Base-by-base conservation (phyloP, 2,888 invertebrate species). In the Eumacrocentrus americanus region DNA sequence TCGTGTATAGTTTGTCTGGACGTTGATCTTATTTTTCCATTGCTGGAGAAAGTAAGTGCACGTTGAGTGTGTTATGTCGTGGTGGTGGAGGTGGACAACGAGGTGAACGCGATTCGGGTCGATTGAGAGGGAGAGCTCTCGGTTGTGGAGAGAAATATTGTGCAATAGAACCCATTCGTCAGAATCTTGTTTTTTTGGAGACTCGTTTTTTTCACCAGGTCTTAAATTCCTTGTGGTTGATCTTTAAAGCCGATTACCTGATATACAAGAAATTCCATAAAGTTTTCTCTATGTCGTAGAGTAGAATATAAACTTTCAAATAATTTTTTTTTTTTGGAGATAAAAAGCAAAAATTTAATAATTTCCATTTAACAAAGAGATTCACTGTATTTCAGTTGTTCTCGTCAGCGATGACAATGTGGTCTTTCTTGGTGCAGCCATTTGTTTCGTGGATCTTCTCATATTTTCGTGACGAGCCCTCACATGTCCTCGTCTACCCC, bases 321-420 rank as follows among this genome's bases (percentile, higher is more conserved):
- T n/a, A n/a, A n/a, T n/a, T n/a, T n/a, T n/a, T n/a, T n/a, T n/a
- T n/a, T n/a, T n/a, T n/a, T n/a, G n/a, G n/a, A n/a, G n/a, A n/a
- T n/a, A n/a, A 35, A 42, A 11, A 18, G 7, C 20, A 42, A 4
- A 42, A 42, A 42, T 7, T 7, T 35, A 35, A 2, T 7, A 35
- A 4, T 35, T 35, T 11, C n/a, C 7, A 12, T 40, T 40, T 16
- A 9, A 3, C 9, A 9, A 29, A 50, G 58, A 62, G 62, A n/a
- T n/a, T n/a, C n/a, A n/a, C n/a, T 62, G 44, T 35, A 57, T 79
- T 78, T 75, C 76, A 78, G 78, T 78, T 75, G 61, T 67, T 72
- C 66, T 68, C 73, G 64, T 56, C 70, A 62, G 60, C 70, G 66
- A 72, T 67, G 69, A 70, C 67, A 62, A 66, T 71, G 67, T 76